Evolutionary conservation across 2,113 vertebrate species (phyloP).

Genomic region (Semnornis frantzii): DNA sequence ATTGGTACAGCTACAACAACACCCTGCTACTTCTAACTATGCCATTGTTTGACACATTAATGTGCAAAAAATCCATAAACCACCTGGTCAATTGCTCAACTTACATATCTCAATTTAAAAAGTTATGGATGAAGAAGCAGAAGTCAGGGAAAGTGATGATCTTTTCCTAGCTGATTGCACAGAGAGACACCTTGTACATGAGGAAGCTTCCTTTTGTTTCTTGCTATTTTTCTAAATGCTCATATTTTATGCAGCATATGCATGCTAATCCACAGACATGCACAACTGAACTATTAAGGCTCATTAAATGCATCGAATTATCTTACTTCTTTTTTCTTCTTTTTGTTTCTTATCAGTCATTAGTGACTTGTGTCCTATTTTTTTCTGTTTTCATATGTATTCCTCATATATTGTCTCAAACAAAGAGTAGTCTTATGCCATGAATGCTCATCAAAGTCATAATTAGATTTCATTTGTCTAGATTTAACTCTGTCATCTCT

Average conservation of each 20-base stretch:
- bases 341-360: slow-evolving; percentile 65
- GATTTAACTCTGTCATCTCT: slow-evolving; percentile 65
- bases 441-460: slow-evolving; percentile 65
- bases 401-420: slow-evolving; percentile 55
- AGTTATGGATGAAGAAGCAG: slow-evolving; percentile 13
- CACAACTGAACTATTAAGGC: slow-evolving; percentile 37
- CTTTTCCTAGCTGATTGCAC: background rate
- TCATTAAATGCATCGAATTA: slow-evolving; percentile 56
- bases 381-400: slow-evolving; percentile 47
- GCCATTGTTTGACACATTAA: background rate
- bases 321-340: slow-evolving; percentile 43
- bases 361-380: slow-evolving; percentile 53
- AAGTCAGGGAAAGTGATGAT: slow-evolving; percentile 18
- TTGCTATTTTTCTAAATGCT: slow-evolving; percentile 3
- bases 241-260: slow-evolving; percentile 28
- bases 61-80: slow-evolving; percentile 7
- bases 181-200: background rate
- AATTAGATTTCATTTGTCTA: slow-evolving; percentile 67
- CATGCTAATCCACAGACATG: background rate
- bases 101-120: slow-evolving; percentile 5
- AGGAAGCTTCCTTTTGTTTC: slow-evolving; percentile 29
- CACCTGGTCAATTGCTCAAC: background rate
- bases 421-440: slow-evolving; percentile 57
- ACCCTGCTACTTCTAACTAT: background rate
- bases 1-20: background rate